Evolutionary conservation across 2,797 vertebrate species (phyloP), one percentile per base, ranked within the genome.

Genomic region (Eleutherodactylus coqui): DNA sequence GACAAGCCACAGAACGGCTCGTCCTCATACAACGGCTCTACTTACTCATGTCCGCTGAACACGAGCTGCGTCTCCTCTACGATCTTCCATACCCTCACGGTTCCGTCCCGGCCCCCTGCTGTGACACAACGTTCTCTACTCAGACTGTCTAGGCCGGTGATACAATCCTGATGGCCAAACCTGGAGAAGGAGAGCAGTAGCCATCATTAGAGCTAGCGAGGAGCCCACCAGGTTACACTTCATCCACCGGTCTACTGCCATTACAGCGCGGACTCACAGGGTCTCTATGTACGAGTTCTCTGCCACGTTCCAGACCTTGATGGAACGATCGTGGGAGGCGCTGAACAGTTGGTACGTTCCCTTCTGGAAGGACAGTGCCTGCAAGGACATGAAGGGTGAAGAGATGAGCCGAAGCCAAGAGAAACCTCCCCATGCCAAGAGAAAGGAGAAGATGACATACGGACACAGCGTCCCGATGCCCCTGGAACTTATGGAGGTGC

Each of bases 241-340:
- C 47, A 64, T 32, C 34, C 60, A 29, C 32, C n/a, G 17, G 14
- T 2, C 34, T 38, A 75, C 49, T 17, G 16, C 5, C 1, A 27
- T 45, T 16, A 16, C 24, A 73, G 4, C 0, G 29, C 19, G 53
- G n/a, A 83, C 98, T 96, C 91, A 99, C 98, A 99, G 93, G 0
- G 98, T 99, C 93, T 99, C 98, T 85, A 99, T 94, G 0, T 99
- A 99, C 10, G 98, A 94, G 0, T 98, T 99, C 91, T 99, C 97
- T 0, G 96, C 96, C 89, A 97, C 98, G 0, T 99, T 97, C 98
- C 98, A 99, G 89, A 99, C 98, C 91, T 99, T 99, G 83, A 99
- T 88, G 0, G 97, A 97, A 78, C 98, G 97, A 89, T 99, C 98
- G 0, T 98, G 96, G 58, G 98, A 98, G 0, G 96, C 95, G 0